These are phyloP conservation scores for Macrophya annulata DNA, from an alignment of 2,888 invertebrate species.

Conservation along the genomic window DNA sequence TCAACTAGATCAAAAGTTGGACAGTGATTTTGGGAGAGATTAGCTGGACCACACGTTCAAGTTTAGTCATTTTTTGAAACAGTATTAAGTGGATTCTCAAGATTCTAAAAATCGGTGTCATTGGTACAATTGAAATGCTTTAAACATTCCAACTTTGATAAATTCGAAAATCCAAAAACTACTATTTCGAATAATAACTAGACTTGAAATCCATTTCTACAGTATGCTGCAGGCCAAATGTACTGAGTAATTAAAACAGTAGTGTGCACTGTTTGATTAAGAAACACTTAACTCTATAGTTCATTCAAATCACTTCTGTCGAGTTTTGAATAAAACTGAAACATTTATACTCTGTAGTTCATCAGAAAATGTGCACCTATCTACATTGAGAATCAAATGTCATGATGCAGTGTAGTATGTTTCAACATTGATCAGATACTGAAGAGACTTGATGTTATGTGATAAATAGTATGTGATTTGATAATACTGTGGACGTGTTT, in stretches of 20 bases:
- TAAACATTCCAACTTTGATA: too few species aligned
- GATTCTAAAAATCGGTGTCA: too few species aligned
- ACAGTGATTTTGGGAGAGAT: too few species aligned
- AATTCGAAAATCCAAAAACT: too few species aligned
- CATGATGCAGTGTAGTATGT: background rate
- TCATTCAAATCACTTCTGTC: background rate
- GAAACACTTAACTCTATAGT: background rate
- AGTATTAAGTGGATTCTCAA: too few species aligned
- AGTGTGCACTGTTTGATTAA: background rate
- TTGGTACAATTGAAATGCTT: too few species aligned
- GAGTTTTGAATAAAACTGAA: background rate
- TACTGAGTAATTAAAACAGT: background rate
- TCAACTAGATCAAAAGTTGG: background rate
- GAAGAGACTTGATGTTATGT: background rate
- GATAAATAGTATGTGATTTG: conserved; percentile 4
- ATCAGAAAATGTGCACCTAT: background rate
- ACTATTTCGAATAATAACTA: too few species aligned
- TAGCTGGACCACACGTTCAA: too few species aligned
- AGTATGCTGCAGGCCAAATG: background rate
- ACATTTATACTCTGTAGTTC: background rate
- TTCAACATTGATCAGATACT: background rate
- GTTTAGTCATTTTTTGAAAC: too few species aligned
- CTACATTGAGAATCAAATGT: too few species aligned
- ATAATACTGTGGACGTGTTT: background rate
- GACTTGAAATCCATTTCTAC: background rate